Evolutionary conservation across 2,888 invertebrate genomes (phyloP).

Genomic region (Tetropium fuscum): DNA sequence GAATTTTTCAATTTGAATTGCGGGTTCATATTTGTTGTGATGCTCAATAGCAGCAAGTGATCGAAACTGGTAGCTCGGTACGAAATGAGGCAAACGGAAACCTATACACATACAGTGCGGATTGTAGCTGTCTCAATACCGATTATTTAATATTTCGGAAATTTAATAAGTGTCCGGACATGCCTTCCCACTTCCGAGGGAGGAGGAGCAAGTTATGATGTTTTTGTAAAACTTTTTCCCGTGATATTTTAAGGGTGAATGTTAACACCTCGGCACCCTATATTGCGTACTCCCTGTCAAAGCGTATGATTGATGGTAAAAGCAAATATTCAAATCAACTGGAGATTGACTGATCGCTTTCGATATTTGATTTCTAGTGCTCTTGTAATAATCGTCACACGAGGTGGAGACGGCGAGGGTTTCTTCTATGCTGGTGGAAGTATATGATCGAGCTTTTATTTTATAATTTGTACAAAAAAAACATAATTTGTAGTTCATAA

Average conservation of each 20-base stretch:
- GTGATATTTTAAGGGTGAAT: slow-evolving; percentile 21
- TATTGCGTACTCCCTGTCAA: slow-evolving; percentile 31
- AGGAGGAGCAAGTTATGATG: slow-evolving; percentile 12
- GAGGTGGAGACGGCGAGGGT: too few relatives aligned
- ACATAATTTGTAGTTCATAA: too few relatives aligned
- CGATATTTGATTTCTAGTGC: slow-evolving; percentile 31
- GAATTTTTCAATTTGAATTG: too few relatives aligned
- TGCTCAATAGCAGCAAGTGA: too few relatives aligned
- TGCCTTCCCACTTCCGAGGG: slow-evolving; percentile 6
- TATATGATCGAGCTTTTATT: background rate
- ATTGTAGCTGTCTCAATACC: too few relatives aligned
- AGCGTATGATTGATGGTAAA: slow-evolving; percentile 49
- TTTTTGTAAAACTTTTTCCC: slow-evolving; percentile 12
- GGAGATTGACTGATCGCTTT: slow-evolving; percentile 47
- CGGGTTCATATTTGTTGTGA: too few relatives aligned
- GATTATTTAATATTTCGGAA: too few relatives aligned
- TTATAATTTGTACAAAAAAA: too few relatives aligned
- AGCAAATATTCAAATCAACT: slow-evolving; percentile 51
- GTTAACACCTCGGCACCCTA: slow-evolving; percentile 16
- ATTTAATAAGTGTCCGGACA: slow-evolving; percentile 5
- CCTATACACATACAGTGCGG: too few relatives aligned
- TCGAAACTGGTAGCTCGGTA: too few relatives aligned
- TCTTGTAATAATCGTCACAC: background rate
- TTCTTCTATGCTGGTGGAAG: too few relatives aligned
- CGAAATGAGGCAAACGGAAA: too few relatives aligned